Evolutionary conservation across 1,140 invertebrate species (phyloP), one percentile per base, ranked within the genome.

Genomic region (Drosophila orena): DNA sequence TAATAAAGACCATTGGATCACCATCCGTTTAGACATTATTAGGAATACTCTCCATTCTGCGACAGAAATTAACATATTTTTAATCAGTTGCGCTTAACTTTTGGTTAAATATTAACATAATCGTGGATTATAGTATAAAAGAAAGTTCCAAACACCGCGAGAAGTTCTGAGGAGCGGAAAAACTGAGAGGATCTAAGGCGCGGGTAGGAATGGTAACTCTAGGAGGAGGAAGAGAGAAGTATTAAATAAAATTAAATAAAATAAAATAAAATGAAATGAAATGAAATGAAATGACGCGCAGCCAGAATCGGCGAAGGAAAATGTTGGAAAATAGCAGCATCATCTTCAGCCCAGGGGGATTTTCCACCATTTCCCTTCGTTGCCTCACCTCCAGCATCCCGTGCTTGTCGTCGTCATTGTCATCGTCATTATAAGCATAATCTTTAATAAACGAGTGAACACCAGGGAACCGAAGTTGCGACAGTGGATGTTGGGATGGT

Each of bases 391-490:
- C 15, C 59, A 4, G 11, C 50, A 17, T 70, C 43, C 55, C 66
- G 74, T 70, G 78, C 83, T 81, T 80, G 70, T 88, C 77, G 83
- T 86, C 83, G 70, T 86, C 83, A 88, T 86, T 86, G 83, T 86
- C 83, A 85, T 88, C 79, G 83, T 88, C 83, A 86, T 86, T 88
- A 86, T 86, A 86, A 86, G 83, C 83, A 86, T 86, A 86, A 86
- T 86, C 83, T 86, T 86, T 86, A 86, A 86, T 86, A 86, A 86
- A 86, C 83, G 83, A 86, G 83, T 81, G 69, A 81, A 65, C 74
- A 85, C 81, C 81, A 68, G 81, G 81, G 81, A 86, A 35, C 64
- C 66, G 40, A 34, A 61, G 47, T 38, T 15, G 61, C 24, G 17
- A 17, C 5, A 8, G n/a, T 52, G 42, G 43, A 4, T 2, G 22